Evolutionary conservation across 2,797 vertebrate genomes (phyloP).

Genomic region (Phataginus tetradactyla): DNA sequence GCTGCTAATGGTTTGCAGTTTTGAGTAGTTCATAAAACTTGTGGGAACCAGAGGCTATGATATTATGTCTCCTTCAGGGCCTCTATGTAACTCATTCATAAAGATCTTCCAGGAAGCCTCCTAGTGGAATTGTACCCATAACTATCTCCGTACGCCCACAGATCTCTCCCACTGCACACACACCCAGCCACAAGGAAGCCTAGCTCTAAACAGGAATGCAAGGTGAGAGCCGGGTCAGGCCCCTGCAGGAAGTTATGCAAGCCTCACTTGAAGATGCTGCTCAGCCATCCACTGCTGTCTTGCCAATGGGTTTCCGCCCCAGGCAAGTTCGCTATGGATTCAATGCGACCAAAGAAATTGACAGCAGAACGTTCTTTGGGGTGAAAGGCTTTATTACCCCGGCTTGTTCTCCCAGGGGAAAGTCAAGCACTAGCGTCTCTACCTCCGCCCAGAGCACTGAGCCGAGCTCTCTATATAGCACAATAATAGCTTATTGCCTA

Average conservation of each 20-base stretch:
- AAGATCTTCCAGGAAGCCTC: conserved; percentile 55
- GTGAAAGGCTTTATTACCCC: too few species aligned
- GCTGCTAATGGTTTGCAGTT: conserved; percentile 51
- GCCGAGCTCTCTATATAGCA: too few species aligned
- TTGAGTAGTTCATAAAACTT: neutral
- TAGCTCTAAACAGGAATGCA: conserved; percentile 40
- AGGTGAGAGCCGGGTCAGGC: neutral
- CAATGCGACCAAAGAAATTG: too few species aligned
- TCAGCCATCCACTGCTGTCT: neutral
- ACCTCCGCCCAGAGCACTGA: too few species aligned
- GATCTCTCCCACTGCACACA: neutral
- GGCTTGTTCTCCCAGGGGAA: too few species aligned
- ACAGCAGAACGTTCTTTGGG: too few species aligned
- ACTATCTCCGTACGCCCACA: neutral
- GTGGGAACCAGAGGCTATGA: neutral
- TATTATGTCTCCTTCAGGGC: neutral
- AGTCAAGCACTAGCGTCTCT: too few species aligned
- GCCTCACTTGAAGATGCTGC: neutral
- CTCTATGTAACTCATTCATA: conserved; percentile 30
- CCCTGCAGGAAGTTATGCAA: neutral
- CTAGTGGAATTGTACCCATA: conserved; percentile 54
- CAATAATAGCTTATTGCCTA: too few species aligned
- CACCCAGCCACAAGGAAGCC: conserved; percentile 44
- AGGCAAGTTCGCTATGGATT: too few species aligned
- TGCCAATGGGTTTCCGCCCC: too few species aligned